A percentile compares a stretch with the other conserved stretches of the same genome.
Evolutionary conservation across 2,113 vertebrate genomes (phyloP).

Genomic region (Rallus limicola): DNA sequence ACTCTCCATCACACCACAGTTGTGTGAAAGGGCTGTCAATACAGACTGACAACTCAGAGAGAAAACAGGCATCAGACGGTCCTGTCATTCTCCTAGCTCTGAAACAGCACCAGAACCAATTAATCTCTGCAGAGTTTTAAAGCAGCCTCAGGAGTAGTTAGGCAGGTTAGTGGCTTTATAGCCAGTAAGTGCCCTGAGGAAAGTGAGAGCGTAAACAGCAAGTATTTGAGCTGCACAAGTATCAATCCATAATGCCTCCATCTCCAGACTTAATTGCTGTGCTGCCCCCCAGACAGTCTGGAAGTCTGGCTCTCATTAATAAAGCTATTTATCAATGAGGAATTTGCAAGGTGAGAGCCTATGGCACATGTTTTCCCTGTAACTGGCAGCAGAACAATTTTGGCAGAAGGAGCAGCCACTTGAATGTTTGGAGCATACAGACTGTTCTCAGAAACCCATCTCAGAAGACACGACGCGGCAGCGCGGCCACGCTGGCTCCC

Average conservation of each 20-base stretch:
- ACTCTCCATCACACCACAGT: not conserved
- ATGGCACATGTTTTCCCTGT: not conserved
- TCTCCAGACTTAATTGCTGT: not conserved
- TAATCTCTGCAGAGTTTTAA: not conserved
- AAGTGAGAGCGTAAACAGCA: not conserved
- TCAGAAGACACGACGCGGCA: not conserved
- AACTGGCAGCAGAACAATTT: not conserved
- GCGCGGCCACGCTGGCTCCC: not conserved
- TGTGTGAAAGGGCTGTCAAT: not conserved
- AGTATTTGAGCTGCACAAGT: not conserved
- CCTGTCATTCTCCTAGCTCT: not conserved
- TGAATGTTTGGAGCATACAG: not conserved
- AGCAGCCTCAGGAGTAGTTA: not conserved
- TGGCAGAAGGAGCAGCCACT: conserved; percentile 6
- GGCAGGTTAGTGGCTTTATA: not conserved
- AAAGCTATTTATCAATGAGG: not conserved
- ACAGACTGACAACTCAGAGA: not conserved
- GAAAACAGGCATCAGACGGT: not conserved
- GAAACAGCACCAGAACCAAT: not conserved
- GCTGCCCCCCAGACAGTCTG: conserved; percentile 5
- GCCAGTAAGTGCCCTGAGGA: not conserved
- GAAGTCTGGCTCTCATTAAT: not conserved
- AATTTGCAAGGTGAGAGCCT: not conserved
- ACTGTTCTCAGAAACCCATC: not conserved
- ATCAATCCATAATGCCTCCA: not conserved